phyloP scores from a whole-genome alignment of 2,888 invertebrate genomes.

The Campoplex capitator region DNA sequence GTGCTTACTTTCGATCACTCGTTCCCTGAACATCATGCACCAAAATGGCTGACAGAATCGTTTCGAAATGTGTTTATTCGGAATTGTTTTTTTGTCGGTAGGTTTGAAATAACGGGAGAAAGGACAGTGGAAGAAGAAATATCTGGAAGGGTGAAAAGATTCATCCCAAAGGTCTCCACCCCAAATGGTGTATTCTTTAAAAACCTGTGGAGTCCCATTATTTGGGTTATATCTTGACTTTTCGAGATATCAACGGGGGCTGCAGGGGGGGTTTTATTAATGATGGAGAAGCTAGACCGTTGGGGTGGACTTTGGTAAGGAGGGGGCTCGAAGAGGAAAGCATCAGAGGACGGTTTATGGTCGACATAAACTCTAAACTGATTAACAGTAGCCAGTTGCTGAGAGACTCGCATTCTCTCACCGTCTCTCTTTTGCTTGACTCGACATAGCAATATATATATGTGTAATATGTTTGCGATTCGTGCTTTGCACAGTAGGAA shows the following conservation, averaged over 20 bases:
- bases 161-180: constrained; percentile 21
- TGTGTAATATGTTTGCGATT: constrained; percentile 55
- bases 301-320: constrained; percentile 38
- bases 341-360: constrained; percentile 80
- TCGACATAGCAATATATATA: constrained; percentile 75
- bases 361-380: constrained; percentile 85
- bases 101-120: constrained; percentile 23
- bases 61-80: background rate
- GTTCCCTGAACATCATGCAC: background rate
- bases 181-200: constrained; percentile 20
- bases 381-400: constrained; percentile 83
- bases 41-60: background rate
- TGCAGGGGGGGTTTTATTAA: constrained; percentile 82
- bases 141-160: constrained; percentile 64
- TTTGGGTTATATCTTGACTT: constrained; percentile 80
- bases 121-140: constrained; percentile 24
- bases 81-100: background rate
- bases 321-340: constrained; percentile 52
- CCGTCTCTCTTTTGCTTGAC: constrained; percentile 31
- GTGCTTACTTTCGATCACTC: background rate
- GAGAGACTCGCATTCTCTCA: constrained; percentile 60
- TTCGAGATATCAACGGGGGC: constrained; percentile 83
- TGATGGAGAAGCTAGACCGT: constrained; percentile 81
- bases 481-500: constrained; percentile 50
- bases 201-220: constrained; percentile 69